Percentiles rank a stretch among this genome's conserved stretches.
These are phyloP conservation scores for Pomatostomus ruficeps DNA, from an alignment of 2,113 vertebrate genomes.

Conservation along the genomic window DNA sequence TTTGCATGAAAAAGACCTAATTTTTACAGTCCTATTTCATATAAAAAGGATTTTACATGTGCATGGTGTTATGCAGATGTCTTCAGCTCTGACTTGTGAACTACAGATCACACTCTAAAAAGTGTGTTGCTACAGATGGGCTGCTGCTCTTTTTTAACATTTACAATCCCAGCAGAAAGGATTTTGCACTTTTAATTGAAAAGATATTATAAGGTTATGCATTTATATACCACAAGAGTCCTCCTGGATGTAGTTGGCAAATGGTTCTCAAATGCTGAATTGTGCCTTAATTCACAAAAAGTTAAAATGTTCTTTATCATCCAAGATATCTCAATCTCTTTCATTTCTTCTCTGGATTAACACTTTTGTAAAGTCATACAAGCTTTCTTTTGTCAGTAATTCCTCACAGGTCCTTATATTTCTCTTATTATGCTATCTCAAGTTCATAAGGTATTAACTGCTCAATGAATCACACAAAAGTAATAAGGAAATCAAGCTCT, in stretches of 20 bases:
- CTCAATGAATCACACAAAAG: not conserved
- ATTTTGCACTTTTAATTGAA: not conserved
- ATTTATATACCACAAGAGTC: not conserved
- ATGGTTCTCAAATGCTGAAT: not conserved
- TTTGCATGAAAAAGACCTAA: not conserved
- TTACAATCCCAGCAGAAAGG: not conserved
- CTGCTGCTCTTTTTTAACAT: not conserved
- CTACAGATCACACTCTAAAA: constrained; percentile 5
- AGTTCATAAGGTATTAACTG: not conserved
- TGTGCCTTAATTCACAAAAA: not conserved
- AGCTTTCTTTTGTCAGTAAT: not conserved
- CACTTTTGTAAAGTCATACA: not conserved
- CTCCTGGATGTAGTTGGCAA: not conserved
- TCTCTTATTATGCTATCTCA: not conserved
- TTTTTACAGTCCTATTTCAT: not conserved
- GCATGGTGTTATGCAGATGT: not conserved
- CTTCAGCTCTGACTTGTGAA: not conserved
- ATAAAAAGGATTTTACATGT: not conserved
- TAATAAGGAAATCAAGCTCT: not conserved
- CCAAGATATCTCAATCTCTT: not conserved
- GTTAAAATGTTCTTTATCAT: not conserved
- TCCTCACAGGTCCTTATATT: not conserved
- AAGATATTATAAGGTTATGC: not conserved
- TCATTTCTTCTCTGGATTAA: not conserved
- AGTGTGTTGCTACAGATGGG: not conserved